Percentiles rank a stretch among this genome's conserved stretches.
These are phyloP conservation scores for Hydrolagus colliei DNA, from an alignment of 2,797 vertebrate genomes.

Conservation along the genomic window DNA sequence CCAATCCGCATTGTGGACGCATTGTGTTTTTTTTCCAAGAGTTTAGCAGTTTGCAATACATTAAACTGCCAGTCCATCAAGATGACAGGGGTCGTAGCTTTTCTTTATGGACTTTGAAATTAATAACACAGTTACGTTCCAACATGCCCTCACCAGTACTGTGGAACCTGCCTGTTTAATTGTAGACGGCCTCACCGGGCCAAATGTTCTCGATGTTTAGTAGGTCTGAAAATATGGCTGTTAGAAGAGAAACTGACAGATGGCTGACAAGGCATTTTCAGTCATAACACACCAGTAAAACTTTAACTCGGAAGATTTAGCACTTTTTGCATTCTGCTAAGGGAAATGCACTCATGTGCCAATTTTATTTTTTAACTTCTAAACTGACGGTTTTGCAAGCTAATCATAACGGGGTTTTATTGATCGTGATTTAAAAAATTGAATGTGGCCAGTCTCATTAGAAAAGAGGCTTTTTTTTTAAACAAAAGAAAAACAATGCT, in stretches of 20 bases:
- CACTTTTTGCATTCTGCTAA: constrained; percentile 83
- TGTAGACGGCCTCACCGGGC: constrained; percentile 80
- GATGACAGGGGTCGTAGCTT: constrained; percentile 68
- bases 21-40: constrained; percentile 50
- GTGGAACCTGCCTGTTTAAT: constrained; percentile 66
- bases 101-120: constrained; percentile 73
- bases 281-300: constrained; percentile 99
- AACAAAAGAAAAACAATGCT: constrained; percentile 41
- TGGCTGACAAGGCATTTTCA: constrained; percentile 99
- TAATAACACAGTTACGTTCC: constrained; percentile 61
- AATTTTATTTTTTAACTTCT: constrained; percentile 86
- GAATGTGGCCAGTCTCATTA: constrained; percentile 95
- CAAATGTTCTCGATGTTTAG: constrained; percentile 77
- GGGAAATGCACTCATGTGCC: constrained; percentile 93
- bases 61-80: constrained; percentile 72
- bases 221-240: constrained; percentile 93
- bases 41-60: constrained; percentile 60
- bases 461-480: constrained; percentile 84
- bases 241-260: constrained; percentile 95
- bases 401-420: constrained; percentile 97
- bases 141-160: constrained; percentile 57
- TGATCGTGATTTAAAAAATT: constrained; percentile 97
- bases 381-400: constrained; percentile 97
- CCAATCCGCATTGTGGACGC: constrained; percentile 55
- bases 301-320: constrained; percentile 98